Evolutionary conservation across 2,888 invertebrate species (phyloP), one percentile per base, ranked within the genome.

Genomic region (Cactoblastis cactorum): DNA sequence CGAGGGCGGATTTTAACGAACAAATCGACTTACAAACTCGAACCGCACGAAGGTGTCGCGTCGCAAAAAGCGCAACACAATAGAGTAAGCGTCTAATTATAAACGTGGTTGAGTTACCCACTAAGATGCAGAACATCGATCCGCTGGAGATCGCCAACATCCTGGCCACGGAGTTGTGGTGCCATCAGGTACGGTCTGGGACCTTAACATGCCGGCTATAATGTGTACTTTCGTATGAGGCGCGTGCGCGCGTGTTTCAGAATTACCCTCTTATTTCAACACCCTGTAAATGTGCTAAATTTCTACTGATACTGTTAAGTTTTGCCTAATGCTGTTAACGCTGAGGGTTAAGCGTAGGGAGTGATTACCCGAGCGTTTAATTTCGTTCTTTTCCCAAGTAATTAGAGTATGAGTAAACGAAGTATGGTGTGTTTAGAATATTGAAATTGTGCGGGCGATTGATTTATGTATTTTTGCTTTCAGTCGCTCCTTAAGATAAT

Each of bases 141-240:
- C 94, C 95, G 79, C 92, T 93, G 90, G 95, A 95, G 92, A 94
- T 95, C 80, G 95, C 95, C 71, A 95, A 93, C 89, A 94, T 95
- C 87, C 92, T 95, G 75, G 95, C 95, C 76, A 95, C 94, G 80
- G 95, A 95, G 92, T 90, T 94, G 80, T 94, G 95, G 91, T 94
- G 94, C 90, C 95, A 95, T 87, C 95, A 95, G 93, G 94, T 94
- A 93, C 57, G 63, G 32, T 14, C 15, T 5, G 28, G 43, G 28
- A 43, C 43, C 43, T 28, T 28, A 43, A 43, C 28, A 15, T 9
- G 17, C 15, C 28, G 15, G 3, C 15, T 14, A 28, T 43, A 28
- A n/a, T 22, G 22, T 18, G 32, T 19, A 32, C 2, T 19, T 38
- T 41, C 35, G 33, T 19, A 19, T 35, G 18, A 9, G 14, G 18